These are phyloP conservation scores for Cheilosia urbana DNA, from an alignment of 2,888 invertebrate species.

Conservation along the genomic window DNA sequence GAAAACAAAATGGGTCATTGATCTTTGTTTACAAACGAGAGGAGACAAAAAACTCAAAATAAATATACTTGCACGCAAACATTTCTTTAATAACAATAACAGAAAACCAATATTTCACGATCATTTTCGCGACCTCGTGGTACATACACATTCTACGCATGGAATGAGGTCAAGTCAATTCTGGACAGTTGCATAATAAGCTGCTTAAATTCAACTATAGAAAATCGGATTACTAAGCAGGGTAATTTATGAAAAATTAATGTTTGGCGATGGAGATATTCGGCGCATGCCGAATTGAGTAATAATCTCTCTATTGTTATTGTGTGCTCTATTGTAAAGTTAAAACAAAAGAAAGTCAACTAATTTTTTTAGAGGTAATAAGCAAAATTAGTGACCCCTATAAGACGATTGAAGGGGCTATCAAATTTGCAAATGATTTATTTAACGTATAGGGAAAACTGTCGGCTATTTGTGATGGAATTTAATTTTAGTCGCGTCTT, in stretches of 20 bases:
- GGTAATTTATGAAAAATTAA: slow-evolving; percentile 20
- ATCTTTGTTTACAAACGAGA: slow-evolving; percentile 42
- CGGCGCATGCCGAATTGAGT: slow-evolving; percentile 4
- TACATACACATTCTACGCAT: slow-evolving; percentile 16
- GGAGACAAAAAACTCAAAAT: background rate
- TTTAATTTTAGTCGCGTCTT: no score
- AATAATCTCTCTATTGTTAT: slow-evolving; percentile 16
- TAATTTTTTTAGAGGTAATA: slow-evolving; percentile 8
- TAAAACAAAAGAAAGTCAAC: slow-evolving; percentile 12
- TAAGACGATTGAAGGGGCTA: background rate
- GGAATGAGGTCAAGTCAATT: slow-evolving; percentile 55
- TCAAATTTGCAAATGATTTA: background rate
- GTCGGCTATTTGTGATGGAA: no score
- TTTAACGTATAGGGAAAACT: background rate
- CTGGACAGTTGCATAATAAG: slow-evolving; percentile 56
- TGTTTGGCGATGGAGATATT: background rate
- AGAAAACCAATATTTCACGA: slow-evolving; percentile 48
- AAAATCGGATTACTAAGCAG: slow-evolving; percentile 46
- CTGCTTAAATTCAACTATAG: slow-evolving; percentile 36
- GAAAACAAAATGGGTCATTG: slow-evolving; percentile 53
- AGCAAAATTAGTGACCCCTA: slow-evolving; percentile 27
- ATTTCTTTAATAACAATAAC: slow-evolving; percentile 2
- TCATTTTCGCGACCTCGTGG: slow-evolving; percentile 44
- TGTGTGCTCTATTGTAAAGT: background rate
- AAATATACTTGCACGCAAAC: background rate